Evolutionary conservation across 23 tunicate species (phyloP).

Genomic region (Trididemnum nubilum): DNA sequence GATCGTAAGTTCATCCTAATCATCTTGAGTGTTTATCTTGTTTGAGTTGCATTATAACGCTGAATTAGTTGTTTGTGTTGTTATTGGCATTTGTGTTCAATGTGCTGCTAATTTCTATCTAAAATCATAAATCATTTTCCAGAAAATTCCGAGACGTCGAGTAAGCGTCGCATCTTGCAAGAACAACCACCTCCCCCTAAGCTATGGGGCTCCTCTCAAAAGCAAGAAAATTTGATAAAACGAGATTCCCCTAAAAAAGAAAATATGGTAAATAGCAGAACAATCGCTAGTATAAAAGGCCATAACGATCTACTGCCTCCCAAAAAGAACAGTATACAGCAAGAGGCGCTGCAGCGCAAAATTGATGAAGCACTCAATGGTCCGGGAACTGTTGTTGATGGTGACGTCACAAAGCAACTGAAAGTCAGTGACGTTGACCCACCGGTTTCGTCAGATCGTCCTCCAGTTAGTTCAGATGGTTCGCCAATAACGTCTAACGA

Average conservation of each 20-base stretch:
- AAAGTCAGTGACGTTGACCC: constrained; percentile 16
- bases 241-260: not conserved
- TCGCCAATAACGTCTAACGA: not conserved
- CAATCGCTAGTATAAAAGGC: not conserved
- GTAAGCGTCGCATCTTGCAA: constrained; percentile 16
- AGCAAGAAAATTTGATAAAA: no score
- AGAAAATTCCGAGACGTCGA: no score
- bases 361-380: constrained; percentile 51
- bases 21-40: no score
- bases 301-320: not conserved
- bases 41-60: no score
- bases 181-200: constrained; percentile 83
- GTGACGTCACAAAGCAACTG: not conserved
- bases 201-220: constrained; percentile 12
- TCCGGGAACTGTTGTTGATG: constrained; percentile 39
- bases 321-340: not conserved
- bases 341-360: constrained; percentile 16
- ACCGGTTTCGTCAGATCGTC: not conserved
- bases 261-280: not conserved
- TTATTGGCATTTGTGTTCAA: no score
- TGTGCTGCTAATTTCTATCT: no score
- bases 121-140: no score
- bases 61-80: no score
- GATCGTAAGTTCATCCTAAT: no score
- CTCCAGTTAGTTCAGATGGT: no score